phyloP scores from a whole-genome alignment of 2,797 vertebrate genomes.

The Echeneis naucrates region DNA sequence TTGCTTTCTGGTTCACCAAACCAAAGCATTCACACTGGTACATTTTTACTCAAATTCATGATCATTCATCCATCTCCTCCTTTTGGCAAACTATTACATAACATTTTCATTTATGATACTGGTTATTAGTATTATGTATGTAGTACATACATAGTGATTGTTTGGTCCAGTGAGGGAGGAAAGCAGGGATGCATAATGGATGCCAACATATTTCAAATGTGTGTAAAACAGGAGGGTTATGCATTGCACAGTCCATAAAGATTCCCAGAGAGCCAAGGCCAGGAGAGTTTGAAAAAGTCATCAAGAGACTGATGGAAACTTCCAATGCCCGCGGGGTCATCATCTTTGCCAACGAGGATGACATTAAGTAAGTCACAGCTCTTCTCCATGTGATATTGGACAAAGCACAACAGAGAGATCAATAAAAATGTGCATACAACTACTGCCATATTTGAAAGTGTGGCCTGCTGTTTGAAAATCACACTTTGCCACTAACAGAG shows the following conservation, averaged over 20 bases:
- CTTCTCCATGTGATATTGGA: background rate
- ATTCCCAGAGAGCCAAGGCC: slow-evolving; percentile 93
- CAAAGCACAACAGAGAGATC: background rate
- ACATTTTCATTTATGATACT: background rate
- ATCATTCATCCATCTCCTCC: background rate
- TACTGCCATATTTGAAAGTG: background rate
- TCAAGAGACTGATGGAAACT: slow-evolving; percentile 93
- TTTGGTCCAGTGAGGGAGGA: background rate
- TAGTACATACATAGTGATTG: background rate
- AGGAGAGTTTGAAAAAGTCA: slow-evolving; percentile 92
- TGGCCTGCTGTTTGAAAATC: background rate
- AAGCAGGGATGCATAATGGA: background rate
- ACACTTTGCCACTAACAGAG: background rate
- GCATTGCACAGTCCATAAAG: slow-evolving; percentile 94
- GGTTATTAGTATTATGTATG: background rate
- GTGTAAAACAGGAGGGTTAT: slow-evolving; percentile 87
- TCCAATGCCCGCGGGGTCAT: slow-evolving; percentile 93
- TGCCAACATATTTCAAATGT: slow-evolving; percentile 17
- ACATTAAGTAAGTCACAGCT: slow-evolving; percentile 89
- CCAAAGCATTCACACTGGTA: background rate
- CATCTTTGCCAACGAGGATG: slow-evolving; percentile 95
- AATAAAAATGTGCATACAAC: background rate
- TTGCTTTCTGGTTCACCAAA: background rate
- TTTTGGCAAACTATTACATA: background rate
- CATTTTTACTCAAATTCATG: background rate